Conservation (phyloP, 2,113 vertebrate species). For the Calyptomena viridis region DNA sequence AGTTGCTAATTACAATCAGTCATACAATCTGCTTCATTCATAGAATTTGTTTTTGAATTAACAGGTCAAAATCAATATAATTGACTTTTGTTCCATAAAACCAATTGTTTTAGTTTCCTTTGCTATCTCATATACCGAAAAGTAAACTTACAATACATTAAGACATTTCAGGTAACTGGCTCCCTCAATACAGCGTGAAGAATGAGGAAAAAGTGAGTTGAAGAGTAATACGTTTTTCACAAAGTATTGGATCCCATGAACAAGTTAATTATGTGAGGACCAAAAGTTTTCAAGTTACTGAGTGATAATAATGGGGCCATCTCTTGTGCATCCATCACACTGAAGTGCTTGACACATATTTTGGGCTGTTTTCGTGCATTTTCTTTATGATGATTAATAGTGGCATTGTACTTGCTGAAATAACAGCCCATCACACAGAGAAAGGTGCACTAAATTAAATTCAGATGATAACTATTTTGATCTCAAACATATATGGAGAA, state of each 20-base stretch:
- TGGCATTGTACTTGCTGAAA: neutral
- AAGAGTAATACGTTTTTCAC: slow-evolving; percentile 30
- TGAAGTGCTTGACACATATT: neutral
- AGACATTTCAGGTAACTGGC: slow-evolving; percentile 21
- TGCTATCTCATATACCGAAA: neutral
- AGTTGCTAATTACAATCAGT: slow-evolving; percentile 35
- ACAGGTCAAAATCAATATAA: slow-evolving; percentile 59
- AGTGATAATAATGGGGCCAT: slow-evolving; percentile 24
- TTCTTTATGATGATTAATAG: slow-evolving; percentile 52
- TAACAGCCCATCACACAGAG: neutral
- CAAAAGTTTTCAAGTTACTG: slow-evolving; percentile 36
- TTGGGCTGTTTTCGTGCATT: slow-evolving; percentile 21
- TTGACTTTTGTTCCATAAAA: slow-evolving; percentile 5
- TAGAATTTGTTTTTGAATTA: slow-evolving; percentile 31
- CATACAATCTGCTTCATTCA: slow-evolving; percentile 29
- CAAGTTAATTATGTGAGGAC: slow-evolving; percentile 19
- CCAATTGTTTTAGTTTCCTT: slow-evolving; percentile 23
- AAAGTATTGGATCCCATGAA: slow-evolving; percentile 26
- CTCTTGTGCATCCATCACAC: slow-evolving; percentile 40
- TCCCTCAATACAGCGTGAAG: slow-evolving; percentile 1
- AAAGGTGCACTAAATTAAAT: neutral
- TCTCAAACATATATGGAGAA: neutral
- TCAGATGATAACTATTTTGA: slow-evolving; percentile 10
- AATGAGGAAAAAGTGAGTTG: slow-evolving; percentile 31
- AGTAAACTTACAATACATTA: neutral